These are phyloP conservation scores for Synergus laeviventris DNA, from an alignment of 2,888 invertebrate genomes.

Conservation along the genomic window DNA sequence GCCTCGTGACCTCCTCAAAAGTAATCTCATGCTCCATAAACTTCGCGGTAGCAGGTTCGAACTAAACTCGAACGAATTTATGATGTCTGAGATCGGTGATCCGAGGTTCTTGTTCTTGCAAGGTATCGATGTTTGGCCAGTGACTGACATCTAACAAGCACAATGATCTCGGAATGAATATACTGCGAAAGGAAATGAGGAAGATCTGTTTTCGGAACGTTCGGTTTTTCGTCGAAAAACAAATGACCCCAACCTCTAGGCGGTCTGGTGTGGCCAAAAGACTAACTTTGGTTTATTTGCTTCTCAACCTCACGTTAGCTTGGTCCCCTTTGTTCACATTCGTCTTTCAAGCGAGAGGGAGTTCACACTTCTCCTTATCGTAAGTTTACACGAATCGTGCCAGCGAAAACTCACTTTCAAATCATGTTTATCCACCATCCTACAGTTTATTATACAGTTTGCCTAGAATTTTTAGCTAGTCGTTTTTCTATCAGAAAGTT, in stretches of 20 bases:
- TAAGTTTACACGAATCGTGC: slow-evolving; percentile 46
- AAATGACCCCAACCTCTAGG: slow-evolving; percentile 10
- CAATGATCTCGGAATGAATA: slow-evolving; percentile 24
- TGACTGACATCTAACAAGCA: slow-evolving; percentile 28
- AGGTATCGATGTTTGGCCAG: slow-evolving; percentile 35
- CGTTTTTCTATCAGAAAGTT: neutral
- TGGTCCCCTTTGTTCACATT: slow-evolving; percentile 27
- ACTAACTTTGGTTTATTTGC: slow-evolving; percentile 42
- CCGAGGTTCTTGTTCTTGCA: slow-evolving; percentile 43
- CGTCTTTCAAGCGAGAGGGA: slow-evolving; percentile 36
- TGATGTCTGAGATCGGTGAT: slow-evolving; percentile 56
- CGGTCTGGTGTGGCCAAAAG: slow-evolving; percentile 49
- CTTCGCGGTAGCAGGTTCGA: slow-evolving; percentile 58
- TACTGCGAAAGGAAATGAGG: slow-evolving; percentile 26
- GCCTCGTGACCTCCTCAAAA: slow-evolving; percentile 57
- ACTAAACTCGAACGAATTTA: slow-evolving; percentile 60
- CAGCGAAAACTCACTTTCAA: neutral
- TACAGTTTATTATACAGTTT: neutral
- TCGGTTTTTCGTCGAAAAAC: slow-evolving; percentile 33
- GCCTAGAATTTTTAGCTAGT: neutral
- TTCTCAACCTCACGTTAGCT: slow-evolving; percentile 26
- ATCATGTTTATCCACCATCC: no score
- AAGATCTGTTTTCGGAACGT: slow-evolving; percentile 38
- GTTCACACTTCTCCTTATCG: slow-evolving; percentile 49
- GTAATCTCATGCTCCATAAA: slow-evolving; percentile 68